Evolutionary conservation across 2,797 vertebrate genomes (phyloP).

Genomic region (Lepilemur septentrionalis): DNA sequence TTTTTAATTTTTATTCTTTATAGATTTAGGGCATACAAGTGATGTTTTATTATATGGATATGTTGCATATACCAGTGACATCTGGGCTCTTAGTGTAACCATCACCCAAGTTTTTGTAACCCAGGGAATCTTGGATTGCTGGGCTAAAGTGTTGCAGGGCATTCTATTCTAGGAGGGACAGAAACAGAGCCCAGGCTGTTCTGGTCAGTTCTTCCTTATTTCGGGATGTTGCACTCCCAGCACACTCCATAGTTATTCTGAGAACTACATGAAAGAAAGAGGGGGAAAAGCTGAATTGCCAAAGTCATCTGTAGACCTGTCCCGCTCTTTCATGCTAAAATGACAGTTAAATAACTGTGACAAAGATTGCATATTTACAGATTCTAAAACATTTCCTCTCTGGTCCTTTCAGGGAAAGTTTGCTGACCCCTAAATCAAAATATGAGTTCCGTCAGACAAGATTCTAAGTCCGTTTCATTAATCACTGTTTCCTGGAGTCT

Average conservation of each 20-base stretch:
- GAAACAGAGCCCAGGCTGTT: background rate
- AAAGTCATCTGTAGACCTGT: background rate
- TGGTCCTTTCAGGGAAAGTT: background rate
- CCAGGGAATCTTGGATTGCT: background rate
- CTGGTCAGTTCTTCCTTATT: background rate
- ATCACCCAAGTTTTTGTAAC: background rate
- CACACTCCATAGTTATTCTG: background rate
- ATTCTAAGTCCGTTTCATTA: background rate
- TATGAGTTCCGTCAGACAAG: background rate
- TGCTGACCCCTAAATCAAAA: background rate
- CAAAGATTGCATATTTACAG: background rate
- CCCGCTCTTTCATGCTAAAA: background rate
- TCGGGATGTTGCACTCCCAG: background rate
- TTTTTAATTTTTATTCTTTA: background rate
- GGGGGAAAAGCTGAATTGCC: background rate
- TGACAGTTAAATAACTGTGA: background rate
- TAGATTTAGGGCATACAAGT: background rate
- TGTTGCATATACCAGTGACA: background rate
- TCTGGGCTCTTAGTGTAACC: background rate
- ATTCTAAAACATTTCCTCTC: background rate
- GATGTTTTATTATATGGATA: background rate
- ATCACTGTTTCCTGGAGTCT: background rate
- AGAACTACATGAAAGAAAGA: background rate
- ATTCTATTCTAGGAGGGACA: background rate
- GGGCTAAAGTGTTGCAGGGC: background rate